Evolutionary conservation across 1,140 invertebrate genomes (phyloP), one percentile per base, ranked within the genome.

Genomic region (Drosophila azteca): DNA sequence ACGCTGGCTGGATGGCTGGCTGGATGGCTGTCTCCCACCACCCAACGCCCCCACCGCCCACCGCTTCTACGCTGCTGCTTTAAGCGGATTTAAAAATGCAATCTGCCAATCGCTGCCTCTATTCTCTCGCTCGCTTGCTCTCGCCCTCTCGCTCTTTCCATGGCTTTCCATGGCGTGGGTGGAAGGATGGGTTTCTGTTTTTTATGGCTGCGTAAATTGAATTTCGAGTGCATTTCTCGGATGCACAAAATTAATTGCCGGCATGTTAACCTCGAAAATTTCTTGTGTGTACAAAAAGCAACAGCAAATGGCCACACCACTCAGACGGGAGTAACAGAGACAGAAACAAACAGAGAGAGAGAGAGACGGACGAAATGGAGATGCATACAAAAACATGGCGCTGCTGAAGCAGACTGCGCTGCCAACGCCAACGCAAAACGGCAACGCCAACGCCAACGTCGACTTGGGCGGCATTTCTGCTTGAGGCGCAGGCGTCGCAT

Each of bases 171-270:
- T 3, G 15, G 17, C 8, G 49, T 11, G 1, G 9, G 9, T 35
- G 31, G 0, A 2, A 6, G 31, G 7, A 35, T 13, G 43, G 7
- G 48, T 52, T 43, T 79, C 58, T 69, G 55, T 76, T 76, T 80
- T 81, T 80, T 76, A 81, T 80, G 72, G 67, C 60, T 80, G 60
- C 78, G 62, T 80, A 81, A 75, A 80, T 80, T 80, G 78, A 80
- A 81, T 80, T 80, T 80, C 46, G 57, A 58, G 65, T 66, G 77
- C 68, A 73, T 57, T 79, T 39, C 35, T 39, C 35, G 57, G 57
- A 58, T 66, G 67, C 77, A 77, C 67, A 82, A 39, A 81, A 81
- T 76, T 81, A 81, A 81, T 81, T 81, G 79, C 79, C 79, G 64
- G 79, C 79, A 62, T 82, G 68, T 82, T 82, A 82, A 82, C 79